Base-by-base conservation (phyloP, 2,113 vertebrate genomes). In the Siphamia tubifer region DNA sequence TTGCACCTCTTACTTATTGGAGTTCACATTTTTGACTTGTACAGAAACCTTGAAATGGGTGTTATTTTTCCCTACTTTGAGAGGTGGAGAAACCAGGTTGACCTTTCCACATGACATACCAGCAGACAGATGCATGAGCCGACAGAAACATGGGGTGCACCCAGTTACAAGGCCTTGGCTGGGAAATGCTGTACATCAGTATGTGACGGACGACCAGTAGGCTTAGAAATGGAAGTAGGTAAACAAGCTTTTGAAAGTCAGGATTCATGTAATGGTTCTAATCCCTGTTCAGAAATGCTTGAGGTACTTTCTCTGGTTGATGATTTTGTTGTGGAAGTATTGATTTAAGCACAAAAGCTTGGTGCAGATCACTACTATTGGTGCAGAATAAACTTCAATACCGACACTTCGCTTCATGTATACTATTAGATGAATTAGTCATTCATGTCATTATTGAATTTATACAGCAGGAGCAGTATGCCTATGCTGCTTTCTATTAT, bases 91-190 rank as follows among this genome's bases (percentile, higher is more conserved):
- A 73, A 81, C 82, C 75, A 62, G 34, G 23, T 77, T 88, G 88
- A 90, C 85, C 89, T 90, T 92, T 92, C 77, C 76, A 82, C 83
- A 78, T 84, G 79, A 87, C 86, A 69, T 70, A 52, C 53, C 51
- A 44, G 63, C 67, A 79, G 85, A 86, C 68, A 28, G 68, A 77
- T 71, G 74, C 64, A 11, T 20, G 75, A 83, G 62, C 55, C 36
- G 83, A 85, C 85, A 85, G 81, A 71, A 80, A 84, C 83, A 72
- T 27, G 3, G 40, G 56, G 56, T 52, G 51, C 72, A 40, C 16
- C 42, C 63, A 19, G 74, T 49, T 69, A 75, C 77, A 75, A 35
- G 82, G 62, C 67, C 73, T 62, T 13, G 49, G 69, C 57, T 54
- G 64, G 51, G 61, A 60, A 52, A 17, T 8, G 23, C 49, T 16